phyloP scores from a whole-genome alignment of 2,113 vertebrate genomes.

The Apodemus sylvaticus region DNA sequence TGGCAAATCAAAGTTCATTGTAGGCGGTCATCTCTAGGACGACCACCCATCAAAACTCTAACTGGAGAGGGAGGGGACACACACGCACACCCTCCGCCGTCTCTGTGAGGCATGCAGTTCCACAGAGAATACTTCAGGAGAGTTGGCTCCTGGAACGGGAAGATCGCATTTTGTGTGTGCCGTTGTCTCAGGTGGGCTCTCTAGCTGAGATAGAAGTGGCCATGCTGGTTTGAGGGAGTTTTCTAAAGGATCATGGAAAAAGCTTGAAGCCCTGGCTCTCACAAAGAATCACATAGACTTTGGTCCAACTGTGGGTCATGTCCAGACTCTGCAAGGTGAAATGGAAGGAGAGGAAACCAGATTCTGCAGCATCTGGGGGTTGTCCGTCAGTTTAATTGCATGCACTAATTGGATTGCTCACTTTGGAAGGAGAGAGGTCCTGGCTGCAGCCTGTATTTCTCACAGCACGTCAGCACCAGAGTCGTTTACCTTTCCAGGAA shows the following conservation, averaged over 20 bases:
- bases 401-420: not conserved
- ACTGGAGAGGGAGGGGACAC: too few relatives aligned
- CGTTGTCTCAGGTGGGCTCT: fast-evolving
- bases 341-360: not conserved
- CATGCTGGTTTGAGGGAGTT: not conserved
- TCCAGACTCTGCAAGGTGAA: constrained; percentile 25
- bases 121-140: not conserved
- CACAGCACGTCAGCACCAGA: fast-evolving
- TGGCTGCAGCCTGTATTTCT: not conserved
- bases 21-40: not conserved
- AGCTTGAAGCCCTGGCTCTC: not conserved
- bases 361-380: not conserved
- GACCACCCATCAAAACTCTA: not conserved
- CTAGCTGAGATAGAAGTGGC: not conserved
- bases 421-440: not conserved
- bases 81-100: not conserved
- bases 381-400: not conserved
- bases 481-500: not conserved
- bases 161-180: not conserved
- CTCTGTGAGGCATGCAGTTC: not conserved
- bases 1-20: not conserved
- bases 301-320: not conserved
- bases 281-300: not conserved
- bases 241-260: not conserved
- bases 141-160: fast-evolving